Conservation (phyloP, 30 jellyfish, hydroid and myxozoan genomes). For the Aurelia aurita region DNA sequence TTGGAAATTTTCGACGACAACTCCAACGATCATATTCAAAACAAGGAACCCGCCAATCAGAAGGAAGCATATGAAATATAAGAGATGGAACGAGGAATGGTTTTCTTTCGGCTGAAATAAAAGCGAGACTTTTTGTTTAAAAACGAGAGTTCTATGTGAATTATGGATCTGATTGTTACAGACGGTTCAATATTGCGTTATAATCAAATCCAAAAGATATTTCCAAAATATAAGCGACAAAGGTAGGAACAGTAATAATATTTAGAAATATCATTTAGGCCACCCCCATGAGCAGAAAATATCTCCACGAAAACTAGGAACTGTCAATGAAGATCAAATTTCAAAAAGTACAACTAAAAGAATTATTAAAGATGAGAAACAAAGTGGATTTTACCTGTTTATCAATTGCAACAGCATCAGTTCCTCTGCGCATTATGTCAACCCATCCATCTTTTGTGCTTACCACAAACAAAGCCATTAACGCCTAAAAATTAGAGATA, state of each 20-base stretch:
- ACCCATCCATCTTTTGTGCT: slow-evolving; percentile 98
- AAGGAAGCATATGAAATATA: slow-evolving; percentile 82
- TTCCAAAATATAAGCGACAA: too few relatives aligned
- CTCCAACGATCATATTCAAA: slow-evolving; percentile 90
- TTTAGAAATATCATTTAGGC: too few relatives aligned
- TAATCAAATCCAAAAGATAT: too few relatives aligned
- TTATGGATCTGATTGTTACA: too few relatives aligned
- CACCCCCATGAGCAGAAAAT: too few relatives aligned
- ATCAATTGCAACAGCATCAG: slow-evolving; percentile 81
- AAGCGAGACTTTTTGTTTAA: too few relatives aligned
- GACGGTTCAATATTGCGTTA: too few relatives aligned
- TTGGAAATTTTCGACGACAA: slow-evolving; percentile 90
- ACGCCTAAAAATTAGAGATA: slow-evolving; percentile 57
- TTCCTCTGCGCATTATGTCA: slow-evolving; percentile 84
- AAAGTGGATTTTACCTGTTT: slow-evolving; percentile 53
- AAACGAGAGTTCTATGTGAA: too few relatives aligned
- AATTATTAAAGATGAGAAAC: background rate
- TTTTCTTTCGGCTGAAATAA: slow-evolving; percentile 72
- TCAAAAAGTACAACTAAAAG: too few relatives aligned
- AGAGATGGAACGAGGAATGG: slow-evolving; percentile 69
- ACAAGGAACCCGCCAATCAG: slow-evolving; percentile 93
- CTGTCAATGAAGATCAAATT: too few relatives aligned
- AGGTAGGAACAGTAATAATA: too few relatives aligned
- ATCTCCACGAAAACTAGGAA: too few relatives aligned
- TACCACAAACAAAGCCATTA: slow-evolving; percentile 82